Conservation (phyloP, 2,888 invertebrate genomes). For the Drosophila quasianomalipes region DNA sequence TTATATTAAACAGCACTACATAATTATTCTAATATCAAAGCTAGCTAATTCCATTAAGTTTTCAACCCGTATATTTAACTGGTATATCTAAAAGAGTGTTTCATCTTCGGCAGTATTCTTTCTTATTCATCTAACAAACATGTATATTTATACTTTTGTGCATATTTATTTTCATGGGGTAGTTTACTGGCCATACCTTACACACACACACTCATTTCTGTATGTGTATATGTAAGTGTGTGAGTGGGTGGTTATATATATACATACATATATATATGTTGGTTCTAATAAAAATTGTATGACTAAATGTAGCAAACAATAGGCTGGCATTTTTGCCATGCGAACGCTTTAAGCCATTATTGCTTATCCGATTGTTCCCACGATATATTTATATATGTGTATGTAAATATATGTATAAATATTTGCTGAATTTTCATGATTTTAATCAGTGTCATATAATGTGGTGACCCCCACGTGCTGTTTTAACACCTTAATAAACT, state of each 20-base stretch:
- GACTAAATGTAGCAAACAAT: slow-evolving; percentile 51
- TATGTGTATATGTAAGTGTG: background rate
- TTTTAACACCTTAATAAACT: slow-evolving; percentile 51
- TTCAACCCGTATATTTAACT: background rate
- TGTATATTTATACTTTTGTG: slow-evolving; percentile 4
- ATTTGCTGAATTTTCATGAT: slow-evolving; percentile 60
- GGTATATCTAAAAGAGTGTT: slow-evolving; percentile 1
- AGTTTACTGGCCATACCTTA: slow-evolving; percentile 2
- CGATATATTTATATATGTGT: slow-evolving; percentile 2
- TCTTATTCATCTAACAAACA: background rate
- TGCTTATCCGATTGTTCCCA: slow-evolving; percentile 51
- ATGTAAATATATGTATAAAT: slow-evolving; percentile 11
- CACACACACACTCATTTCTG: background rate
- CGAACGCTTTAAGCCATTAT: slow-evolving; percentile 49
- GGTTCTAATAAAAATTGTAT: slow-evolving; percentile 46
- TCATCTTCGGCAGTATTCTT: background rate
- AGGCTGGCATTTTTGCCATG: slow-evolving; percentile 17
- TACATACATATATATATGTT: slow-evolving; percentile 1
- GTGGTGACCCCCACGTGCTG: slow-evolving; percentile 16
- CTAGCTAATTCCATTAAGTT: background rate
- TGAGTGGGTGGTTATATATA: background rate
- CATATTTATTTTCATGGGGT: slow-evolving; percentile 6
- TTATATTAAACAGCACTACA: background rate
- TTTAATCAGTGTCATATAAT: slow-evolving; percentile 54
- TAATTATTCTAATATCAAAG: background rate